phyloP scores from a whole-genome alignment of 2,113 vertebrate species.

The Paralichthys olivaceus region DNA sequence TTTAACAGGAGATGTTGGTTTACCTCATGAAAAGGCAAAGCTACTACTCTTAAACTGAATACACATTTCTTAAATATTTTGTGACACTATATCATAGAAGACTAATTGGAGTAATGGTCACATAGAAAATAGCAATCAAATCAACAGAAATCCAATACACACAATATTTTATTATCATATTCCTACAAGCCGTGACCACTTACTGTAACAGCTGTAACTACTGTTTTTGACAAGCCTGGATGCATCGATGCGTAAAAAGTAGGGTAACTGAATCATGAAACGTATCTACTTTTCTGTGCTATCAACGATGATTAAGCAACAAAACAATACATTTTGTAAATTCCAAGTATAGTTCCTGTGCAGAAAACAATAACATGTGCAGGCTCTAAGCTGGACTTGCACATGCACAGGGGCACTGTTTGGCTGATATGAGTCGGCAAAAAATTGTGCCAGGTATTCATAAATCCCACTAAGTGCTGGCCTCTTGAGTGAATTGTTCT shows the following conservation, averaged over 20 bases:
- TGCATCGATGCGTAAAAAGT: not conserved
- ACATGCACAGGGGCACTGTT: no score
- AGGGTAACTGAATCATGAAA: not conserved
- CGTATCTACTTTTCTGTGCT: not conserved
- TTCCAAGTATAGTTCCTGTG: not conserved
- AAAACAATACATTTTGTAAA: not conserved
- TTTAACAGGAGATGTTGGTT: not conserved
- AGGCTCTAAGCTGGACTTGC: not conserved
- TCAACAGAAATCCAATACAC: not conserved
- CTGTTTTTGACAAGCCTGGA: not conserved
- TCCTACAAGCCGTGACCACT: not conserved
- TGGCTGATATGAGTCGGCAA: not conserved
- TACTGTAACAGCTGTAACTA: not conserved
- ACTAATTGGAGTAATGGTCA: not conserved
- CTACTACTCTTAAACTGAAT: no score
- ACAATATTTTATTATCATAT: not conserved
- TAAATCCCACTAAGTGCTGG: not conserved
- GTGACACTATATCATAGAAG: no score
- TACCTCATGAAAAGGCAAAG: no score
- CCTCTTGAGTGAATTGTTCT: not conserved
- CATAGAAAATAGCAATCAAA: constrained; percentile 3
- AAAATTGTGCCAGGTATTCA: not conserved
- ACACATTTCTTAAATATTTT: no score
- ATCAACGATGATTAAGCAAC: not conserved
- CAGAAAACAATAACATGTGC: not conserved